A percentile compares a stretch with the other conserved stretches of the same genome.
phyloP scores from a whole-genome alignment of 2,113 vertebrate genomes.

The Pyrgilauda ruficollis region DNA sequence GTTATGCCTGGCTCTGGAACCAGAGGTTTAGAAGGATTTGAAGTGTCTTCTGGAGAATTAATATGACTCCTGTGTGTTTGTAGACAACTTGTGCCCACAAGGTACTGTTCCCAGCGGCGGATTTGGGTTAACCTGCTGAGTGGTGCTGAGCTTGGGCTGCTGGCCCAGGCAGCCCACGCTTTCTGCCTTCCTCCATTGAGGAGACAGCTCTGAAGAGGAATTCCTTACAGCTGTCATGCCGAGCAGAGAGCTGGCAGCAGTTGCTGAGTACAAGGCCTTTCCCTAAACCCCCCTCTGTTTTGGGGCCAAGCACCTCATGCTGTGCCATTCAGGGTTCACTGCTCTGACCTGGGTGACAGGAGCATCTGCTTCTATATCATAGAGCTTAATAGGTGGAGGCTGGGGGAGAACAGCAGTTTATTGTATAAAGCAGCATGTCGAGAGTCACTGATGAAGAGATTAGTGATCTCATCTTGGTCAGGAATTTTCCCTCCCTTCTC shows the following conservation, averaged over 20 bases:
- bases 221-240: not conserved
- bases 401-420: not conserved
- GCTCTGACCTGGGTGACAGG: not conserved
- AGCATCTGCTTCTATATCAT: not conserved
- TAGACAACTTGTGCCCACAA: not conserved
- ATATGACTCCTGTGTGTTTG: not conserved
- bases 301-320: not conserved
- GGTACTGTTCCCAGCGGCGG: not conserved
- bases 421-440: not conserved
- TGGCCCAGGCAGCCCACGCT: not conserved
- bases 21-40: not conserved
- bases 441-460: not conserved
- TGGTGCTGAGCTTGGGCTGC: not conserved
- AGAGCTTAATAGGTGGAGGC: not conserved
- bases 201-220: not conserved
- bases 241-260: not conserved
- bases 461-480: not conserved
- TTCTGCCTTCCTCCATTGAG: not conserved
- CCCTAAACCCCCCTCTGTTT: not conserved
- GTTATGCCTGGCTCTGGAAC: not conserved
- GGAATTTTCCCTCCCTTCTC: not conserved
- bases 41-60: not conserved
- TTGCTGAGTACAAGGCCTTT: not conserved
- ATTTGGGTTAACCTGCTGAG: not conserved
- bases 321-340: not conserved